Evolutionary conservation across 2,113 vertebrate species (phyloP).

Genomic region (Silurus glanis): DNA sequence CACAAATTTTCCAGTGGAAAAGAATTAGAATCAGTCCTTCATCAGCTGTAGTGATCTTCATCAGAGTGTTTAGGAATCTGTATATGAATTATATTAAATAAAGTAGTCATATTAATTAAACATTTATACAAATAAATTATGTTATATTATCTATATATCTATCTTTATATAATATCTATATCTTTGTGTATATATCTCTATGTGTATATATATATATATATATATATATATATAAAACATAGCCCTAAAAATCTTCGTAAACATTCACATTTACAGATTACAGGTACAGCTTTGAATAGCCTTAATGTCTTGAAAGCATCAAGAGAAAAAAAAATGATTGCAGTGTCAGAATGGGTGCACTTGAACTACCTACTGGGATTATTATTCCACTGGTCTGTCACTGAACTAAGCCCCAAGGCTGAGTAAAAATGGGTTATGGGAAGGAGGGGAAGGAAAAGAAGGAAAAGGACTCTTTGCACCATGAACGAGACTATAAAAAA

Average conservation of each 20-base stretch:
- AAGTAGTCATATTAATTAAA: too few species aligned
- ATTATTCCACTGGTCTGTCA: conserved; percentile 36
- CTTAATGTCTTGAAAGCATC: background rate
- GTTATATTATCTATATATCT: too few species aligned
- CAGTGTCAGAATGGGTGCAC: conserved; percentile 1
- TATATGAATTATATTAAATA: too few species aligned
- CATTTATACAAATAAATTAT: too few species aligned
- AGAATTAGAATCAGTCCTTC: too few species aligned
- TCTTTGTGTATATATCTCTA: too few species aligned
- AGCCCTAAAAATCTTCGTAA: background rate
- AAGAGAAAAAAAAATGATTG: background rate
- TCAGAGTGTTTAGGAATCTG: too few species aligned
- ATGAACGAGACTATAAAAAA: background rate
- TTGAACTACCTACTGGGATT: conserved; percentile 21
- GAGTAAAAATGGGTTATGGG: conserved; percentile 13
- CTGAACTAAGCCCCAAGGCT: background rate
- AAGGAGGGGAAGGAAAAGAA: background rate
- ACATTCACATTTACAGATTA: background rate
- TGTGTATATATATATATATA: too few species aligned
- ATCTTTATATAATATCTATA: too few species aligned
- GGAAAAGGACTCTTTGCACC: background rate
- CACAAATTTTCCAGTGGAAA: too few species aligned
- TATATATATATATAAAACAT: too few species aligned
- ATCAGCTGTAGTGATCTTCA: too few species aligned
- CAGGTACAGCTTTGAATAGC: background rate